Evolutionary conservation across 2,888 invertebrate species (phyloP).

Genomic region (Eulithis testata): DNA sequence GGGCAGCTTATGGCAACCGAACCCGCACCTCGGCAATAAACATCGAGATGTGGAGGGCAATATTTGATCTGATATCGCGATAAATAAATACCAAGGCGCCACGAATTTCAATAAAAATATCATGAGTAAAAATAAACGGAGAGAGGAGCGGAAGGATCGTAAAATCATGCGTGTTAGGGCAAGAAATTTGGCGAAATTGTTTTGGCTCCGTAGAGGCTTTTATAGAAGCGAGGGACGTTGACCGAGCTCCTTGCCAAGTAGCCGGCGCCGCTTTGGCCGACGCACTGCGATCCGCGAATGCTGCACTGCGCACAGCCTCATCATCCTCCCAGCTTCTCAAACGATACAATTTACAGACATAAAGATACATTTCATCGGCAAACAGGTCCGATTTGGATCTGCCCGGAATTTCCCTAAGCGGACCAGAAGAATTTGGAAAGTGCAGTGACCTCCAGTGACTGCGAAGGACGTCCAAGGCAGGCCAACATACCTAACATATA

Average conservation of each 20-base stretch:
- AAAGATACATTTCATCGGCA: constrained; percentile 67
- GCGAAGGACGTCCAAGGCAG: constrained; percentile 58
- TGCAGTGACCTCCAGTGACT: constrained; percentile 36
- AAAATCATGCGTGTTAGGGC: constrained; percentile 79
- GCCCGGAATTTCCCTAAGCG: constrained; percentile 41
- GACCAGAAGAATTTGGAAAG: constrained; percentile 33
- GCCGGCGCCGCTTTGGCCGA: constrained; percentile 79
- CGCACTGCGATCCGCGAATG: constrained; percentile 73
- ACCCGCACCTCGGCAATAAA: constrained; percentile 51
- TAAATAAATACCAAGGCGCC: constrained; percentile 63
- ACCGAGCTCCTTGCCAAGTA: constrained; percentile 80
- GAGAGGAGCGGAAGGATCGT: constrained; percentile 67
- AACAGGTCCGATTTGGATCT: constrained; percentile 59
- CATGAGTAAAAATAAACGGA: constrained; percentile 67
- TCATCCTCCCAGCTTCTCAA: constrained; percentile 59
- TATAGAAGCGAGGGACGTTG: constrained; percentile 75
- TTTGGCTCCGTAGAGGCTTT: constrained; percentile 81
- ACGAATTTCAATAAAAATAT: constrained; percentile 71
- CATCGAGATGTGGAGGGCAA: constrained; percentile 53
- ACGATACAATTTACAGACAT: constrained; percentile 68
- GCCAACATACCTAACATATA: constrained; percentile 42
- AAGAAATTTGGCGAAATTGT: constrained; percentile 82
- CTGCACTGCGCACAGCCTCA: constrained; percentile 77
- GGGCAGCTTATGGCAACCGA: constrained; percentile 46
- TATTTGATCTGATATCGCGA: constrained; percentile 66